Evolutionary conservation across 2,888 invertebrate species (phyloP), one percentile per base, ranked within the genome.

Genomic region (Polia nebulosa): DNA sequence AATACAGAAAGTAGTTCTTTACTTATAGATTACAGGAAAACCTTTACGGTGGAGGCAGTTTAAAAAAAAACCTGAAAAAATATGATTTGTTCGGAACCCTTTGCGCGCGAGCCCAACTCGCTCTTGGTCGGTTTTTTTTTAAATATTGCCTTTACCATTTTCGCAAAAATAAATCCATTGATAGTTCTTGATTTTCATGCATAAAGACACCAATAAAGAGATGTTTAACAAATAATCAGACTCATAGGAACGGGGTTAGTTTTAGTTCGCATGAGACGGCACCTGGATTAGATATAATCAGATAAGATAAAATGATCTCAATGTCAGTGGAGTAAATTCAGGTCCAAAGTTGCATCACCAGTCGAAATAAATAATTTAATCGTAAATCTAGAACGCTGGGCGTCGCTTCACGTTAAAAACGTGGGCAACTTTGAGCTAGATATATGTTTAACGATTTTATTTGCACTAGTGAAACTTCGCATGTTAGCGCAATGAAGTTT

Each of bases 251-350:
- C 9, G 1, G 11, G 25, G 29, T 47, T 44, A 39, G 36, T 47
- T 51, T 58, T 39, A 20, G 39, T 32, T 56, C 20, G 53, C 49
- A 29, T 47, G 32, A 39, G 9, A 60, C 25, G 32, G 52, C 62
- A 55, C 34, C 39, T 11, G 63, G 65, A 66, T 78, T 47, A 60
- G 67, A 71, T 81, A n/a, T 56, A 64, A 74, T 72, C 76, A 59
- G 58, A 27, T 61, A 63, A 64, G 45, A 72, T 72, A 72, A 80
- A 58, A 72, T 67, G 47, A 39, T 63, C 8, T 27, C 47, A 64
- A 66, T 68, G 70, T 63, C 70, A 80, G 22, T 20, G n/a, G 44
- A 68, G 56, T 41, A 7, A 22, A 51, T 53, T 51, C 49, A 68
- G 45, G 39, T 58, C 39, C 27, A 60, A 58, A 56, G 25, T 77